phyloP scores from a whole-genome alignment of 1,140 invertebrate species.

The Pissodes strobi region DNA sequence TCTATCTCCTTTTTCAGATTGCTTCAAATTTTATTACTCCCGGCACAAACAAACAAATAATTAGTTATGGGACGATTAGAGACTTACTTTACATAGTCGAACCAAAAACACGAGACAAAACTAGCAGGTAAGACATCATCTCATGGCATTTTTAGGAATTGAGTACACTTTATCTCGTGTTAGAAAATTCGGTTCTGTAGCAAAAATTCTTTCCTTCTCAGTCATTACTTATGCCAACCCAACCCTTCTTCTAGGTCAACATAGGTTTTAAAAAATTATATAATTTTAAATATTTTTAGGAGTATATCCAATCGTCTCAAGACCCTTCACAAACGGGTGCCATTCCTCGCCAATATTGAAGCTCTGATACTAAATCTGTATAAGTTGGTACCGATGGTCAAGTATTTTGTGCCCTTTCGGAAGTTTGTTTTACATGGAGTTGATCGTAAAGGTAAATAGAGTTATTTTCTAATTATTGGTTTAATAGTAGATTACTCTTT shows the following conservation, averaged over 20 bases:
- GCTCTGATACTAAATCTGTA: conserved; percentile 30
- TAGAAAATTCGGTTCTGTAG: no score
- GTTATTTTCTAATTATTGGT: neutral
- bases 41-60: conserved; percentile 57
- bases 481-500: neutral
- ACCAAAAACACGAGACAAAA: conserved; percentile 65
- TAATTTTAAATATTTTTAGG: conserved; percentile 18
- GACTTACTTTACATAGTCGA: conserved; percentile 66
- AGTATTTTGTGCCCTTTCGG: conserved; percentile 35
- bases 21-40: conserved; percentile 67
- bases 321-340: conserved; percentile 17
- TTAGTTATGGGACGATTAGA: conserved; percentile 60
- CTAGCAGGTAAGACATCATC: conserved; percentile 13
- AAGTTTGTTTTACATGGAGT: conserved; percentile 1
- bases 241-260: no score
- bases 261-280: no score
- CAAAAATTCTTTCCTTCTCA: no score
- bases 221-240: no score
- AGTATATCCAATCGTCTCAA: conserved; percentile 32
- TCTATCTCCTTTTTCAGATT: conserved; percentile 21
- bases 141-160: neutral
- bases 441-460: neutral
- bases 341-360: conserved; percentile 27
- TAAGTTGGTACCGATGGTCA: conserved; percentile 26
- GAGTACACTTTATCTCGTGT: no score